Evolutionary conservation across 1,140 invertebrate species (phyloP).

Genomic region (Scylla paramamosain): DNA sequence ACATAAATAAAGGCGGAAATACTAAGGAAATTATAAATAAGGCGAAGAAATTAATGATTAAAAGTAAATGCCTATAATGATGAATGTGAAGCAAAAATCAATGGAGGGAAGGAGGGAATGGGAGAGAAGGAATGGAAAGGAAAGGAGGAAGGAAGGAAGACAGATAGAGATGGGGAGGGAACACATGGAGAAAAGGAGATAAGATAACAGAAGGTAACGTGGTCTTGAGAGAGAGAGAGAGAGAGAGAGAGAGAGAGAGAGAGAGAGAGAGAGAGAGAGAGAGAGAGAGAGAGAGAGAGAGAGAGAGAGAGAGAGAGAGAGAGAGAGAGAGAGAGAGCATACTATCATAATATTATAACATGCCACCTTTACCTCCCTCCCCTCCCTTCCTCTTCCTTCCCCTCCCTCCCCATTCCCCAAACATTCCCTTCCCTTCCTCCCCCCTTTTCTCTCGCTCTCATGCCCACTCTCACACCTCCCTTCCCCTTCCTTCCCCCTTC

Average conservation of each 20-base stretch:
- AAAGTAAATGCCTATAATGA: neutral
- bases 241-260: conserved; percentile 33
- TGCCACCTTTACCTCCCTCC: neutral
- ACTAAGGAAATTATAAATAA: no score
- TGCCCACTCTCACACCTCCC: no score
- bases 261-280: conserved; percentile 34
- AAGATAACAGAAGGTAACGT: neutral
- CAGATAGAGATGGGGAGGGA: neutral
- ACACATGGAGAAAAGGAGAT: neutral
- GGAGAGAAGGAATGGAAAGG: no score
- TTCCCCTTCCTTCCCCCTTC: no score
- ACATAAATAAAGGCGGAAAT: no score
- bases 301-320: conserved; percentile 32
- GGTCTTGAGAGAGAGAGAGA: neutral
- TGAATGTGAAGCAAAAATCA: neutral
- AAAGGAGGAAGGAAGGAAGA: no score
- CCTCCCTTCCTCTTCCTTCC: no score
- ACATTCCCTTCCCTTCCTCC: no score
- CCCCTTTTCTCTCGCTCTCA: no score
- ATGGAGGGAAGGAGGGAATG: neutral
- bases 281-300: conserved; percentile 33
- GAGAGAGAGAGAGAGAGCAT: neutral
- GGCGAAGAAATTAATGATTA: neutral
- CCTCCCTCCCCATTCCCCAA: no score
- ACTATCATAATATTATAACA: neutral